Evolutionary conservation across 2,888 invertebrate genomes (phyloP), one percentile per base, ranked within the genome.

Genomic region (Microchrysa polita): DNA sequence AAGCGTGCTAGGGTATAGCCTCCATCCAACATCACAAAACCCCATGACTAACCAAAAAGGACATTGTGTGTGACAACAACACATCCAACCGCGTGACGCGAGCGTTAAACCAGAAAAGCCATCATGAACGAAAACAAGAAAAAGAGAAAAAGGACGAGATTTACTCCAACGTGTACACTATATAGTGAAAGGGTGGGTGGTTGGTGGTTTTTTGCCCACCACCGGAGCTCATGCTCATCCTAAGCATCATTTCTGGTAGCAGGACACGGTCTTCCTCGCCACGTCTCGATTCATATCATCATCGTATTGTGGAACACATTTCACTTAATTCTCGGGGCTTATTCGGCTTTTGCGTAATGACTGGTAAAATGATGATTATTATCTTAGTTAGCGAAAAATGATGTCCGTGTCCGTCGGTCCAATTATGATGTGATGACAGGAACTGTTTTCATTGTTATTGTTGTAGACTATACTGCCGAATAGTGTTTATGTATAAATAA

Each of bases 311-410:
- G 48, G 12, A 12, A 7, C 16, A 48, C 48, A 48, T 48, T 48
- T 48, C 48, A 59, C 59, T 59, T 22, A 16, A 69, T 65, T 65
- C 23, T 48, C 48, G 57, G 27, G 57, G 69, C 69, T 69, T 69
- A 57, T 69, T 67, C 57, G 40, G 69, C 69, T 69, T 57, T 57
- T 69, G 57, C 69, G 69, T 69, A 69, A 69, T 69, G 69, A 69
- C 55, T 69, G 55, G 69, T 20, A 57, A 69, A 69, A 69, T 57
- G 69, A 69, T 69, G 69, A 69, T 69, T 55, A 69, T 69, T 55
- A 69, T 69, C 69, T 55, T 34, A 55, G 69, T 69, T 65, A 65
- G 40, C 18, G 55, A 40, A 18, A 69, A 65, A 48, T 14, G 65
- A 22, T 48, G 48, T 22, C 27, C 42, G 16, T 23, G n/a, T n/a